Conservation (phyloP, 2,113 vertebrate species). For the Ceuthmochares aereus region DNA sequence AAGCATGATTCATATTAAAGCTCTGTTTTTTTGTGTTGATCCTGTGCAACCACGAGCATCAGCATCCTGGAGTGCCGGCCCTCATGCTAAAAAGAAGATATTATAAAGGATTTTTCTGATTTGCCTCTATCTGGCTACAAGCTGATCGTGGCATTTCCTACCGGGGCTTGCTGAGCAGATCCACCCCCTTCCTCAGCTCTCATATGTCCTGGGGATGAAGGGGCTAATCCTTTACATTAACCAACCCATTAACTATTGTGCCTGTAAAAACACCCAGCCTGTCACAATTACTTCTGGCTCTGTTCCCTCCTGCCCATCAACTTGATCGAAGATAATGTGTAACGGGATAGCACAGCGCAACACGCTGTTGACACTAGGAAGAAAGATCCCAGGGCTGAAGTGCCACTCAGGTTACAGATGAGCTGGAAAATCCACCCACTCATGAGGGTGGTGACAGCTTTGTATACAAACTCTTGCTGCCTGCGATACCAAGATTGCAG, state of each 20-base stretch:
- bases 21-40: not conserved
- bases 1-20: rapidly evolving
- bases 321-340: conserved; percentile 63
- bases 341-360: conserved; percentile 41
- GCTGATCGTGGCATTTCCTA: not conserved
- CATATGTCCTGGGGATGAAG: conserved; percentile 21
- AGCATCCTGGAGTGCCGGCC: not conserved
- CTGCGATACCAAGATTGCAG: not conserved
- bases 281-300: conserved; percentile 51
- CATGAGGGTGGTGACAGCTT: conserved; percentile 67
- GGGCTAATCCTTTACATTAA: conserved; percentile 73
- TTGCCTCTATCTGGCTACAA: not conserved
- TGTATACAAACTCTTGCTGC: conserved; percentile 60
- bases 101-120: not conserved
- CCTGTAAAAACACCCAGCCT: conserved; percentile 67
- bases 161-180: not conserved
- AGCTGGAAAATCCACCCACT: conserved; percentile 73
- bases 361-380: conserved; percentile 69
- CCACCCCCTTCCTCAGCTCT: conserved; percentile 1
- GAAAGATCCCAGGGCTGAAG: conserved; percentile 68
- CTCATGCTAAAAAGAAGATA: not conserved
- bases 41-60: not conserved
- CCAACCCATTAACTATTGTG: conserved; percentile 69
- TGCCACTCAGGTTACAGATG: conserved; percentile 73
- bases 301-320: conserved; percentile 64